These are phyloP conservation scores for Sarcophilus harrisii DNA, from an alignment of 2,797 vertebrate genomes.

Conservation along the genomic window DNA sequence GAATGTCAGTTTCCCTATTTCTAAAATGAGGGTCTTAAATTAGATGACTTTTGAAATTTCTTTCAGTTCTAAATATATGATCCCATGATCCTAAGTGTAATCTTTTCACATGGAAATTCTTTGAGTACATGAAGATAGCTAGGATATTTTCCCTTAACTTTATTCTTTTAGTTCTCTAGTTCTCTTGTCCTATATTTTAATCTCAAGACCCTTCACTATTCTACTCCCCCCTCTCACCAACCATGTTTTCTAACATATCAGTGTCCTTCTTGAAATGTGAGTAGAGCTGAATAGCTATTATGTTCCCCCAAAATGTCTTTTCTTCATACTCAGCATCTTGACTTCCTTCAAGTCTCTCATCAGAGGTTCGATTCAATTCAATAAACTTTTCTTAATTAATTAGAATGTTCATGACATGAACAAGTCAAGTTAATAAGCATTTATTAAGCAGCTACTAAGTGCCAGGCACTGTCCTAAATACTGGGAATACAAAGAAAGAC, in stretches of 20 bases:
- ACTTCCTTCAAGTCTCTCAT: neutral
- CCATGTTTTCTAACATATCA: neutral
- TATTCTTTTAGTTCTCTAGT: neutral
- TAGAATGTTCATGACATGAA: neutral
- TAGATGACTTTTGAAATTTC: neutral
- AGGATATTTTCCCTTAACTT: neutral
- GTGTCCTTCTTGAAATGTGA: neutral
- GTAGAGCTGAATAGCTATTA: neutral
- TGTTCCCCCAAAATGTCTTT: neutral
- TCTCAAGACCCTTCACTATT: neutral
- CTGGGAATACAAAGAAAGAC: neutral
- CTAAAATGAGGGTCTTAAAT: neutral
- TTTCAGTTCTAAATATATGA: neutral
- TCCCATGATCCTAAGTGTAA: neutral
- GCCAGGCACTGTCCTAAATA: neutral
- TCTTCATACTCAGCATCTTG: neutral
- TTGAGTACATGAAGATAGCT: neutral
- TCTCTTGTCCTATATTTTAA: neutral
- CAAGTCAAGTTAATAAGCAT: neutral
- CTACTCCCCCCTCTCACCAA: neutral
- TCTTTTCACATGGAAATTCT: neutral
- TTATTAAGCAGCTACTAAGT: neutral
- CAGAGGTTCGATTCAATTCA: neutral
- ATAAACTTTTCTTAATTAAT: neutral
- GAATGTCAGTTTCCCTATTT: neutral